Percentiles rank a stretch among this genome's conserved stretches.
Evolutionary conservation across 1,140 invertebrate species (phyloP).

Genomic region (Gonatopus flavifemur): DNA sequence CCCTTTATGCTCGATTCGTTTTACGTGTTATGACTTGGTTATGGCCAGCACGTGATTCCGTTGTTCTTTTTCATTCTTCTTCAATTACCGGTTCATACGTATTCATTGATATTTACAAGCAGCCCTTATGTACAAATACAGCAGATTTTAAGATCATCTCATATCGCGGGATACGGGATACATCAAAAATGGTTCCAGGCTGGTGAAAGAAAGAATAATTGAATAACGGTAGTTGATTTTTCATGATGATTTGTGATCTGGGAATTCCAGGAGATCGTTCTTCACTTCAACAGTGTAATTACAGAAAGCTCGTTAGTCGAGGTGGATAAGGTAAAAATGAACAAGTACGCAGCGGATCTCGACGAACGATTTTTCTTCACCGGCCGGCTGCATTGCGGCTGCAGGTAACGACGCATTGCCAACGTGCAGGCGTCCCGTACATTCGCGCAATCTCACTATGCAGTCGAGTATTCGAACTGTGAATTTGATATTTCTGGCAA

Average conservation of each 20-base stretch:
- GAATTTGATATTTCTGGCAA: too few relatives aligned
- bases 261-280: background rate
- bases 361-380: slow-evolving; percentile 26
- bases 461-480: slow-evolving; percentile 1
- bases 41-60: slow-evolving; percentile 7
- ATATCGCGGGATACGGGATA: too few relatives aligned
- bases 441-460: slow-evolving; percentile 7
- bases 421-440: slow-evolving; percentile 25
- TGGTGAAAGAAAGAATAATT: background rate
- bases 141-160: too few relatives aligned
- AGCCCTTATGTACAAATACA: too few relatives aligned
- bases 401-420: slow-evolving; percentile 36
- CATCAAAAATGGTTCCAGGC: too few relatives aligned
- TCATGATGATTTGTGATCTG: too few relatives aligned
- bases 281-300: background rate
- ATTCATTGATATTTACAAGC: too few relatives aligned
- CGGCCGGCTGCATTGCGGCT: slow-evolving; percentile 40
- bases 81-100: too few relatives aligned
- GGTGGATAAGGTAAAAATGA: background rate
- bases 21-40: slow-evolving; percentile 1
- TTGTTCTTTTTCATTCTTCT: background rate
- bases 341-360: slow-evolving; percentile 1
- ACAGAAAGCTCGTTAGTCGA: background rate
- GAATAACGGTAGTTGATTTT: too few relatives aligned
- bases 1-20: slow-evolving; percentile 4